Evolutionary conservation across 2,888 invertebrate genomes (phyloP).

Genomic region (Salpingus planirostris): DNA sequence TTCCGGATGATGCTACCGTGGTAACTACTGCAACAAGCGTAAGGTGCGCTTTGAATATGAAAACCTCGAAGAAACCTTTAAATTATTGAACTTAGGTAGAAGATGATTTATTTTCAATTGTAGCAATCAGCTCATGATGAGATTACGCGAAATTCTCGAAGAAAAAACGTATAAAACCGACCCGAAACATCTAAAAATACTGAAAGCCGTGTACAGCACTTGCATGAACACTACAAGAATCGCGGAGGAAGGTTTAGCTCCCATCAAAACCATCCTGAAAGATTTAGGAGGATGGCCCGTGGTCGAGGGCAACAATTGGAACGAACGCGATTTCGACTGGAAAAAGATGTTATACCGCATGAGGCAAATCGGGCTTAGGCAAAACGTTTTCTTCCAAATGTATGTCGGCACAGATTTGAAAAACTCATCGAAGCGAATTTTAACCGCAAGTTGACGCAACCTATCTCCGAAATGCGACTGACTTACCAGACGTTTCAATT

Average conservation of each 20-base stretch:
- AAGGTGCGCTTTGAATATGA: no score
- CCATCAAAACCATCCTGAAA: slow-evolving; percentile 13
- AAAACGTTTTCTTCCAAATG: slow-evolving; percentile 15
- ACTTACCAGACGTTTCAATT: slow-evolving; percentile 2
- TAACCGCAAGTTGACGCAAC: no score
- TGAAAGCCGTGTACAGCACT: slow-evolving; percentile 33
- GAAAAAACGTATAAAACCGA: slow-evolving; percentile 22
- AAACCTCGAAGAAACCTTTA: no score
- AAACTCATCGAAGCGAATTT: slow-evolving; percentile 7
- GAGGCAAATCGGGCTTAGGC: slow-evolving; percentile 11
- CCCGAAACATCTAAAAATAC: slow-evolving; percentile 38
- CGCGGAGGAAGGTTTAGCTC: slow-evolving; percentile 9
- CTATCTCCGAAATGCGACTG: no score
- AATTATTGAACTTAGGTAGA: no score
- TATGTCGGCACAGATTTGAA: slow-evolving; percentile 8
- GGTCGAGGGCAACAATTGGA: slow-evolving; percentile 18
- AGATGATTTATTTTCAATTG: no score
- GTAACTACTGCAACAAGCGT: no score
- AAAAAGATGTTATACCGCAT: slow-evolving; percentile 12
- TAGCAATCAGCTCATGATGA: no score
- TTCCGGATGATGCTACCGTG: no score
- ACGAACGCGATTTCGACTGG: slow-evolving; percentile 20
- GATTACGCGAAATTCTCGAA: no score
- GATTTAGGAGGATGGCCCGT: slow-evolving; percentile 25
- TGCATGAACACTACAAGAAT: slow-evolving; percentile 21